phyloP scores from a whole-genome alignment of 2,797 vertebrate species.

The Rhyacichthys aspro region DNA sequence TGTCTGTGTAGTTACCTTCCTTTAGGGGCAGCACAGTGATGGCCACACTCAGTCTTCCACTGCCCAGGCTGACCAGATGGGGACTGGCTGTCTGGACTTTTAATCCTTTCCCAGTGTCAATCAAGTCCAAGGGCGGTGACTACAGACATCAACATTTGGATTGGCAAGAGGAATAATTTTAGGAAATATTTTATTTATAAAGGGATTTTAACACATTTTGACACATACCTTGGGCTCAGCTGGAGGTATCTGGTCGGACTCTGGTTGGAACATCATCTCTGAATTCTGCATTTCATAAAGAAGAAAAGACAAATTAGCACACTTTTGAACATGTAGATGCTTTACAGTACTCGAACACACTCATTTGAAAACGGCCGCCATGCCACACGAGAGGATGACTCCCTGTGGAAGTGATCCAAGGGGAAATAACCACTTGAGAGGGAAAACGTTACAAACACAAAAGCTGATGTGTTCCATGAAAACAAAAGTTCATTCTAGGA shows the following conservation, averaged over 20 bases:
- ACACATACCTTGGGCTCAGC: conserved; percentile 66
- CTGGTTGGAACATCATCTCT: conserved; percentile 73
- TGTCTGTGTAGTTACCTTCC: conserved; percentile 74
- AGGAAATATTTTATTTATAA: too few relatives aligned
- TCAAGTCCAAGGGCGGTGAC: conserved; percentile 79
- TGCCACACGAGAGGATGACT: conserved; percentile 58
- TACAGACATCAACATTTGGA: conserved; percentile 42
- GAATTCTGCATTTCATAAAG: conserved; percentile 64
- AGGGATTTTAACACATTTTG: neutral
- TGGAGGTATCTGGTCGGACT: conserved; percentile 75
- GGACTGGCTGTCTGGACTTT: conserved; percentile 82
- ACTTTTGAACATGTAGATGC: too few relatives aligned
- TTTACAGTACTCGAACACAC: conserved; percentile 23
- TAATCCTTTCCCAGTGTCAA: conserved; percentile 82
- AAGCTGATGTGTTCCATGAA: conserved; percentile 47
- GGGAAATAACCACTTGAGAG: conserved; percentile 48
- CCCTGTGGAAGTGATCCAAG: conserved; percentile 61
- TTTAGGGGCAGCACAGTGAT: conserved; percentile 83
- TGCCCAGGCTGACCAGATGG: conserved; percentile 85
- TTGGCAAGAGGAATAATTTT: too few relatives aligned
- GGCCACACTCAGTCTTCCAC: conserved; percentile 83
- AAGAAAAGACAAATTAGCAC: conserved; percentile 5
- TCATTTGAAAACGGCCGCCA: conserved; percentile 19
- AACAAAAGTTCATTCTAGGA: conserved; percentile 39
- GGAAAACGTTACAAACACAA: conserved; percentile 29